These are phyloP conservation scores for Coryphaenoides rupestris DNA, from an alignment of 2,113 vertebrate genomes.

Conservation along the genomic window DNA sequence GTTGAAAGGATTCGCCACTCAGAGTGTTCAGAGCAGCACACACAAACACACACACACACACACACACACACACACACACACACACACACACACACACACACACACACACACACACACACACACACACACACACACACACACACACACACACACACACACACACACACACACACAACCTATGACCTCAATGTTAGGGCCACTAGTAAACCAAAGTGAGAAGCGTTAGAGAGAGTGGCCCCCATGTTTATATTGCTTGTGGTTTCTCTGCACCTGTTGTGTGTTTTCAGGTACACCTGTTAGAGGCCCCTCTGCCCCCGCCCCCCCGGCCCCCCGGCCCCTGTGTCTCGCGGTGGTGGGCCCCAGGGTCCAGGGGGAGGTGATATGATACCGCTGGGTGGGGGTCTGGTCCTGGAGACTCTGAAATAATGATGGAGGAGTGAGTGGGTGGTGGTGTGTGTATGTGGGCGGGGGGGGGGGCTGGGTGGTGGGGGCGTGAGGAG, in stretches of 20 bases:
- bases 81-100: neutral
- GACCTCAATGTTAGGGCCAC: neutral
- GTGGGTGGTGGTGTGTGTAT: too few relatives aligned
- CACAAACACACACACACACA: neutral
- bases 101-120: neutral
- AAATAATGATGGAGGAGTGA: constrained; percentile 22
- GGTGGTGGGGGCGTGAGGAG: constrained; percentile 27
- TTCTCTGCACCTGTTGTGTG: constrained; percentile 53
- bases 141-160: neutral
- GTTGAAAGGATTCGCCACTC: neutral
- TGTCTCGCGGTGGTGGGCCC: too few relatives aligned
- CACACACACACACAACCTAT: neutral
- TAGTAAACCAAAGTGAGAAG: too few relatives aligned
- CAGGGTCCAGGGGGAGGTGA: constrained; percentile 30
- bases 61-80: constrained; percentile 8
- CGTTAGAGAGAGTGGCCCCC: too few relatives aligned
- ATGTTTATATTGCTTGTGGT: neutral
- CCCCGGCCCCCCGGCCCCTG: constrained; percentile 24
- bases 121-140: neutral
- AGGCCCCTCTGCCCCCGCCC: constrained; percentile 21
- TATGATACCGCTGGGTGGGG: constrained; percentile 41
- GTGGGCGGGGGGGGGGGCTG: constrained; percentile 23
- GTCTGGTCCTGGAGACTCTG: constrained; percentile 46
- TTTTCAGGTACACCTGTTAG: constrained; percentile 61
- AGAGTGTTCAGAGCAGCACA: neutral